Percentiles rank a stretch among this genome's conserved stretches.
Conservation (phyloP, 2,113 vertebrate genomes). For the Apteryx owenii region DNA sequence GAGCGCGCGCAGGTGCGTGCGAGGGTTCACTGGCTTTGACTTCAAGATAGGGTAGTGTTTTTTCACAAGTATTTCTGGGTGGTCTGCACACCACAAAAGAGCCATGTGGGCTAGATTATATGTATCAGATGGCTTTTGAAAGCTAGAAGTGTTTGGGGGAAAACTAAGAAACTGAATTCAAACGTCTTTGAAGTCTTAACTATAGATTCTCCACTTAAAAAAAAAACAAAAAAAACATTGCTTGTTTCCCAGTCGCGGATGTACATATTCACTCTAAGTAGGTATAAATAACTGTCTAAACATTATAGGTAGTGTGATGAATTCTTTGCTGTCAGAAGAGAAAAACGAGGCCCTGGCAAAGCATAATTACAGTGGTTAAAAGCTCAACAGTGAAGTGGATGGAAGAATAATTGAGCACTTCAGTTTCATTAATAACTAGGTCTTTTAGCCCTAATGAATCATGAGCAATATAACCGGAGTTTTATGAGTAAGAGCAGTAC, state of each 20-base stretch:
- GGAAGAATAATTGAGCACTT: conserved; percentile 70
- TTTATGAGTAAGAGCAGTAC: conserved; percentile 6
- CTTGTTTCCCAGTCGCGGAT: conserved; percentile 31
- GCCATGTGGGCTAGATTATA: conserved; percentile 66
- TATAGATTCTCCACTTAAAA: neutral
- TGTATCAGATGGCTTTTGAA: conserved; percentile 56
- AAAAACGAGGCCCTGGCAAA: neutral
- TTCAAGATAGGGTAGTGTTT: neutral
- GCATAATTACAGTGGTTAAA: conserved; percentile 59
- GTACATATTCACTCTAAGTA: conserved; percentile 18
- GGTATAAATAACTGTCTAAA: conserved; percentile 69
- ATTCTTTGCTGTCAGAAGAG: conserved; percentile 59
- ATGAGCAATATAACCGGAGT: neutral
- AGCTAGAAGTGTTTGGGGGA: conserved; percentile 30
- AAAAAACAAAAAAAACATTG: neutral
- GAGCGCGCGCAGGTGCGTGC: neutral
- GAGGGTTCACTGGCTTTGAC: neutral
- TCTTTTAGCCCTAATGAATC: conserved; percentile 58
- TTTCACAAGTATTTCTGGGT: conserved; percentile 46
- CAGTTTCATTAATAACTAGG: conserved; percentile 61
- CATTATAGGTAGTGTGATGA: conserved; percentile 62
- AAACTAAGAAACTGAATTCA: conserved; percentile 43
- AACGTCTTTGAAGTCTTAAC: conserved; percentile 45
- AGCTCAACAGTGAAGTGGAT: conserved; percentile 40
- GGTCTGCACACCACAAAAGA: conserved; percentile 38